A percentile compares a stretch with the other conserved stretches of the same genome.
Evolutionary conservation across 2,797 vertebrate species (phyloP).

Genomic region (Rhabdophis nuchalis): DNA sequence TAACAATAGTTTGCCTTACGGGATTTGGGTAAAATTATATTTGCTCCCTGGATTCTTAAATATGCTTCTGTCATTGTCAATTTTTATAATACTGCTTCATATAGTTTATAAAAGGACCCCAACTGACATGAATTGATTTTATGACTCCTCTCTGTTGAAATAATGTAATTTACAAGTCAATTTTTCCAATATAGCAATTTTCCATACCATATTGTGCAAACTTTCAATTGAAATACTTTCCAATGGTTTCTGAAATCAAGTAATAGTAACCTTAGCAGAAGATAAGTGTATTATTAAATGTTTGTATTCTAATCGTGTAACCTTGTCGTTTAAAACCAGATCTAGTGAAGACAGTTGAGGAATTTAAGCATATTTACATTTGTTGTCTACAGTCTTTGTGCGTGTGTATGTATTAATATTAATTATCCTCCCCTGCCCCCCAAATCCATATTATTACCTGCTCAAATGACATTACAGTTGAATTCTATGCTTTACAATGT

Average conservation of each 20-base stretch:
- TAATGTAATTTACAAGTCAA: background rate
- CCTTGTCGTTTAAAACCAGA: background rate
- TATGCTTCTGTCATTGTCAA: background rate
- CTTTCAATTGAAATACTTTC: background rate
- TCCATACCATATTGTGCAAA: background rate
- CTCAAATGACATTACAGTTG: background rate
- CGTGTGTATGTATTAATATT: background rate
- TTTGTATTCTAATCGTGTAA: background rate
- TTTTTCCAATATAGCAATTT: background rate
- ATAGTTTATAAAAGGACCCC: background rate
- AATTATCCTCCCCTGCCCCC: rapidly evolving
- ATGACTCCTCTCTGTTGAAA: background rate
- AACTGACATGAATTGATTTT: background rate
- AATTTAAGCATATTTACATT: background rate
- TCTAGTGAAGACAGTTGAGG: background rate
- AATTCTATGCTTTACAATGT: background rate
- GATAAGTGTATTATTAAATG: background rate
- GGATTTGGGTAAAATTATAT: background rate
- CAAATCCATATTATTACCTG: background rate
- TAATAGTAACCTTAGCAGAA: background rate
- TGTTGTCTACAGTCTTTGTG: background rate
- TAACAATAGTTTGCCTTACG: background rate
- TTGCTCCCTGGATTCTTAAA: background rate
- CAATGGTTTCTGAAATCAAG: background rate
- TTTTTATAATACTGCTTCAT: background rate